A percentile compares a stretch with the other conserved stretches of the same genome.
phyloP scores from a whole-genome alignment of 2,888 invertebrate genomes.

The Alsophila aescularia region DNA sequence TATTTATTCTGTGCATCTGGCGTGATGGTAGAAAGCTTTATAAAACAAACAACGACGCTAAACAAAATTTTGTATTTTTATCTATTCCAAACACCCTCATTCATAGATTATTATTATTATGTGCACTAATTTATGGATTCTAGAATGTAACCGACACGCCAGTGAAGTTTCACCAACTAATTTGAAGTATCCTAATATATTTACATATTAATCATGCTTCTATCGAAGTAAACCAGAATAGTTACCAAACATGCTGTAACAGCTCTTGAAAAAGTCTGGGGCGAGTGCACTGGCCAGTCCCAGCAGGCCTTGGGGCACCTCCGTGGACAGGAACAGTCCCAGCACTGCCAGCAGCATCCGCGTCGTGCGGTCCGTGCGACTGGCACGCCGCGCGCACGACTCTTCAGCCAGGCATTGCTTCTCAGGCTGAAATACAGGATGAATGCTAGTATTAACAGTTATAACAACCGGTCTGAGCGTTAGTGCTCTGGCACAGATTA shows the following conservation, averaged over 20 bases:
- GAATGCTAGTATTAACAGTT: not conserved
- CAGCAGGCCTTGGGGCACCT: conserved; percentile 94
- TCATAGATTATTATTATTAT: too few relatives aligned
- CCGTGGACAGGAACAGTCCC: conserved; percentile 93
- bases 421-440: conserved; percentile 59
- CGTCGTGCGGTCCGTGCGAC: conserved; percentile 92
- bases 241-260: conserved; percentile 92
- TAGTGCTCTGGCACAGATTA: too few relatives aligned
- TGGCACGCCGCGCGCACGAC: conserved; percentile 64
- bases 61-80: too few relatives aligned
- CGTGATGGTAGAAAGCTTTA: too few relatives aligned
- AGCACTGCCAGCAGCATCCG: conserved; percentile 95
- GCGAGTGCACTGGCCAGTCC: conserved; percentile 92
- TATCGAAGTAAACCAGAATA: not conserved
- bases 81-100: too few relatives aligned
- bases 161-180: too few relatives aligned
- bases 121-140: too few relatives aligned
- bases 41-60: too few relatives aligned
- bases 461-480: not conserved
- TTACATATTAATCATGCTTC: too few relatives aligned
- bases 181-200: not conserved
- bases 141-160: too few relatives aligned
- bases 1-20: too few relatives aligned
- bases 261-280: conserved; percentile 90
- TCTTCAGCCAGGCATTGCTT: conserved; percentile 77